phyloP scores from a whole-genome alignment of 2,113 vertebrate species.

The Centrocercus urophasianus region DNA sequence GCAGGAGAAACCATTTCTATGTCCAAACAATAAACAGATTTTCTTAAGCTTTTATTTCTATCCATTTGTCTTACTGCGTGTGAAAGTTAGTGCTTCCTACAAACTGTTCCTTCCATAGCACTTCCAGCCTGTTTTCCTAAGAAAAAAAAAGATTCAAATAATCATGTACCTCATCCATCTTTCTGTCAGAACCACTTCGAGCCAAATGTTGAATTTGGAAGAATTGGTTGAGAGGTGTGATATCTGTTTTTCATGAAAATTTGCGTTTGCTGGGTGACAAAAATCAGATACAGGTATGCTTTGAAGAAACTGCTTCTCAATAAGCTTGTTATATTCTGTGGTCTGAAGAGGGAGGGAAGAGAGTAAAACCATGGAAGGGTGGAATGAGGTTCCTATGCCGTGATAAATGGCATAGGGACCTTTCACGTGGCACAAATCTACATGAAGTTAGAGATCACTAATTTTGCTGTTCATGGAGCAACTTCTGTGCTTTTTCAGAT shows the following conservation, averaged over 20 bases:
- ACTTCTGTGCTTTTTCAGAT: not conserved
- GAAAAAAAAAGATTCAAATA: not conserved
- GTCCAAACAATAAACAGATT: slow-evolving; percentile 7
- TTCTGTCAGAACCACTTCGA: not conserved
- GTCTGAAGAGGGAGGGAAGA: not conserved
- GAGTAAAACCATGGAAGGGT: not conserved
- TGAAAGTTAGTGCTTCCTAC: not conserved
- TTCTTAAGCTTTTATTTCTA: not conserved
- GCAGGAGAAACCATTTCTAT: not conserved
- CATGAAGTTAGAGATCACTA: not conserved
- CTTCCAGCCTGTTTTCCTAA: not conserved
- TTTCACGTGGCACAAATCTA: not conserved
- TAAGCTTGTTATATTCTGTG: not conserved
- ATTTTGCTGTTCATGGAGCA: not conserved
- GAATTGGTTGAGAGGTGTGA: not conserved
- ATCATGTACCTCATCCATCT: not conserved
- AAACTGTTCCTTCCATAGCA: not conserved
- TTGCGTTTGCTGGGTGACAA: not conserved
- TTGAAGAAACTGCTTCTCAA: not conserved
- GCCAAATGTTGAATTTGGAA: not conserved
- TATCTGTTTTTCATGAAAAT: not conserved
- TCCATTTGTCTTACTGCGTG: not conserved
- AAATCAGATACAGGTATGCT: not conserved
- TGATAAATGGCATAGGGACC: not conserved
- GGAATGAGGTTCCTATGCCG: not conserved